These are phyloP conservation scores for Drosophila colorata DNA, from an alignment of 2,888 invertebrate species.

Conservation along the genomic window DNA sequence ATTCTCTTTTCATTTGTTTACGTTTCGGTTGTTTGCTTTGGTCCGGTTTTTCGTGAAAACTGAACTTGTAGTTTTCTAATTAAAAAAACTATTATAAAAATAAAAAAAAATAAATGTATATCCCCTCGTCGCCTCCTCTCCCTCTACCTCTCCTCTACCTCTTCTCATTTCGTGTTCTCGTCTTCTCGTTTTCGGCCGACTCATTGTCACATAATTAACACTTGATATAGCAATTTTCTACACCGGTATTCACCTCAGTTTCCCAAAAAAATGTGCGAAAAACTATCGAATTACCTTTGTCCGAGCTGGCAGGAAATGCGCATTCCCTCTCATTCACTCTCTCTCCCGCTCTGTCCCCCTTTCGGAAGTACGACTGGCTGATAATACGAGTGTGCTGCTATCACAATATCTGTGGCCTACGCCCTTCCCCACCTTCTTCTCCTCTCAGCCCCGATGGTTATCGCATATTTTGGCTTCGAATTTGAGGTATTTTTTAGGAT, in stretches of 20 bases:
- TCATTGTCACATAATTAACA: conserved; percentile 81
- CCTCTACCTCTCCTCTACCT: neutral
- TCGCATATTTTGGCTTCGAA: conserved; percentile 31
- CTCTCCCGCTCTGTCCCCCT: neutral
- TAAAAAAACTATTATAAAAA: conserved; percentile 71
- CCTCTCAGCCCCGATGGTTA: conserved; percentile 31
- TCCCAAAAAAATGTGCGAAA: conserved; percentile 70
- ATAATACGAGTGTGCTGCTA: conserved; percentile 31
- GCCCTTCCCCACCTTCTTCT: neutral
- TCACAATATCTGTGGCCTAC: conserved; percentile 50
- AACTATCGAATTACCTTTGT: conserved; percentile 70
- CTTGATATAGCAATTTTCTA: conserved; percentile 76
- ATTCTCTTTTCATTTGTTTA: conserved; percentile 50
- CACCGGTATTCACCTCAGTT: conserved; percentile 40
- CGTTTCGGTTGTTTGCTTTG: conserved; percentile 73
- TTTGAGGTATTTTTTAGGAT: conserved; percentile 28
- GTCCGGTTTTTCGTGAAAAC: conserved; percentile 58
- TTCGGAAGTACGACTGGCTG: conserved; percentile 63
- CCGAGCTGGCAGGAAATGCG: conserved; percentile 70
- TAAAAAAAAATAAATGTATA: conserved; percentile 11
- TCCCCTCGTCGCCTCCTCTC: neutral
- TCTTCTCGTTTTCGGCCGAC: conserved; percentile 49
- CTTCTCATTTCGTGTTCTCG: neutral
- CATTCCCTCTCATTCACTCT: conserved; percentile 22
- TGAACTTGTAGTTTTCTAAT: conserved; percentile 77